Base-by-base conservation (phyloP, 2,113 vertebrate species). In the Phalacrocorax brasilianus region DNA sequence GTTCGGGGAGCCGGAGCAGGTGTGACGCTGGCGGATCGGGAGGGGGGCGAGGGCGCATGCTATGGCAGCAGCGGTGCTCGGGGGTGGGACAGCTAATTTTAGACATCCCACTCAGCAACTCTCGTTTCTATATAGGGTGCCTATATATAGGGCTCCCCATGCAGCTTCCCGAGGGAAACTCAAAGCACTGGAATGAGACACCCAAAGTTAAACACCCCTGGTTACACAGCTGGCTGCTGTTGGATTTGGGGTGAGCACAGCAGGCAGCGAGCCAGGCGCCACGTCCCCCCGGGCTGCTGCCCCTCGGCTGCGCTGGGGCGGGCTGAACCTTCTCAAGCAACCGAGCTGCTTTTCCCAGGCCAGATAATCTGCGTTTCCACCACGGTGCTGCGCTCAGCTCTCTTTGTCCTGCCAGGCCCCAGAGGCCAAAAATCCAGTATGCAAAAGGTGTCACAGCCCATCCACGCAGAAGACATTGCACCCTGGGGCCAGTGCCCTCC, bases 51-150 rank as follows among this genome's bases (percentile, higher is more conserved):
- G 84, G 91, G 85, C 55, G 58, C 40, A 7, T 58, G 95, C 79
- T 75, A 14, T 2, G 1, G 90, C 91, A 96, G 95, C 92, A 56
- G 35, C 2, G 45, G 65, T 86, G 91, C 83, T 74, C 17, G n/a
- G 65, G 89, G 94, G 72, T 82, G 95, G 96, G 91, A 94, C 6
- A 11, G 91, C 70, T 97, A 97, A 97, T 96, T 96, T 91, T 94
- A 97, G 91, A 68, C 66, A 67, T 78, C 96, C 95, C 95, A 81
- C 94, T 85, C 93, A 9, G 93, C 96, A 96, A 15, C 94, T 91
- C 93, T 14, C 26, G 4, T 87, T 93, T 87, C 91, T 91, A 56
- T 89, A 78, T 78, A 85, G 93, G 84, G 40, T 78, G 72, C 87
- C 96, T 96, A 95, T 89, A 94, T 94, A 94, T 95, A 97, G 91